Evolutionary conservation across 2,797 vertebrate species (phyloP).

Genomic region (Xiphophorus birchmanni): DNA sequence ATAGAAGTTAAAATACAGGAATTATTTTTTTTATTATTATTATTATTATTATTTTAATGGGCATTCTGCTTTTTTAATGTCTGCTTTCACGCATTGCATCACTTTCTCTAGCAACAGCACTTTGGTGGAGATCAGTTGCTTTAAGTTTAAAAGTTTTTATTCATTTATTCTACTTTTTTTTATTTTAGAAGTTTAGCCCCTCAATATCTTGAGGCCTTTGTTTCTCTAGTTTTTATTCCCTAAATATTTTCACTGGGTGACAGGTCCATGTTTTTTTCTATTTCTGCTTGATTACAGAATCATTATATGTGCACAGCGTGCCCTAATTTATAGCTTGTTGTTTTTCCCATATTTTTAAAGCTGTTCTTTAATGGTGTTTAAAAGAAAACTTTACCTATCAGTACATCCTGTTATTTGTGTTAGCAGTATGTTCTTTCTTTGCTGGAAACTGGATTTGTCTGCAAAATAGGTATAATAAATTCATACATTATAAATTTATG

Average conservation of each 20-base stretch:
- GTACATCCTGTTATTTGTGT: background rate
- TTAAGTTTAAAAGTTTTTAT: background rate
- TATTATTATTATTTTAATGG: background rate
- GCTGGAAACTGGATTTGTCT: constrained; percentile 1
- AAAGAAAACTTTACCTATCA: background rate
- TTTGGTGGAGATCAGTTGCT: background rate
- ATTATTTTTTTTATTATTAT: background rate
- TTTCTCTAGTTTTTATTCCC: background rate
- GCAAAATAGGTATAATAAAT: background rate
- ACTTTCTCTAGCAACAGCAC: background rate
- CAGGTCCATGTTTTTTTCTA: background rate
- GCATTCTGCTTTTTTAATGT: background rate
- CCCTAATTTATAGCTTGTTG: background rate
- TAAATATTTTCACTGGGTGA: background rate
- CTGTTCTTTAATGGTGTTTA: background rate
- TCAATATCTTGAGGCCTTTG: background rate
- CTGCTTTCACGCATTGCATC: background rate
- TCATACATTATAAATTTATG: background rate
- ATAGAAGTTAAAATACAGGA: background rate
- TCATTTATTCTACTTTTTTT: background rate
- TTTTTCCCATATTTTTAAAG: background rate
- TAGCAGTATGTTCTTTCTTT: background rate
- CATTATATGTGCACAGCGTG: background rate
- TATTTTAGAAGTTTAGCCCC: background rate
- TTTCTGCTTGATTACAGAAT: background rate